Conservation (phyloP, 2,113 vertebrate species). For the Eudyptes chrysolophus region DNA sequence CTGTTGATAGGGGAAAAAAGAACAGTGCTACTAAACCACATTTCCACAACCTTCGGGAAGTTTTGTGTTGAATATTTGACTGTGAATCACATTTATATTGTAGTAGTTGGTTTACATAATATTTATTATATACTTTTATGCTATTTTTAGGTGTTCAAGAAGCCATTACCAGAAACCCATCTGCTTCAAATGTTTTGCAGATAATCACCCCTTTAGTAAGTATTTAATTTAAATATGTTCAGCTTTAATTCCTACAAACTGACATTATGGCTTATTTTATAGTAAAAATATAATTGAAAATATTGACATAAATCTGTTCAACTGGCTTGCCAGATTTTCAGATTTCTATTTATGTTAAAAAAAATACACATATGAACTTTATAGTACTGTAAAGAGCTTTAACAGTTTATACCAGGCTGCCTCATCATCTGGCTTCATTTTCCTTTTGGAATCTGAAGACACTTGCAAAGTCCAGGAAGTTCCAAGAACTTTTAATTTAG, state of each 20-base stretch:
- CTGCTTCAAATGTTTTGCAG: conserved; percentile 65
- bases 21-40: not conserved
- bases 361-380: not conserved
- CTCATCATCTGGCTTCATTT: not conserved
- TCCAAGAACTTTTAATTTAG: not conserved
- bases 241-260: not conserved
- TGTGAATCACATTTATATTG: not conserved
- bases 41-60: not conserved
- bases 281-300: not conserved
- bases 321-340: not conserved
- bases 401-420: not conserved
- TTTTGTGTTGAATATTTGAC: conserved; percentile 8
- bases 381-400: not conserved
- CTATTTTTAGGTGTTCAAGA: conserved; percentile 81
- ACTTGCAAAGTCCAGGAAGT: not conserved
- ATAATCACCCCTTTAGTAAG: conserved; percentile 76
- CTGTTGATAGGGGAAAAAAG: not conserved
- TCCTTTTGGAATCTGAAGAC: not conserved
- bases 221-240: conserved; percentile 19
- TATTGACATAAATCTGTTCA: not conserved
- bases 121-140: not conserved
- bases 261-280: not conserved
- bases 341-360: not conserved
- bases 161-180: conserved; percentile 65
- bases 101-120: not conserved